Base-by-base conservation (phyloP, 2,113 vertebrate species). In the Platycercus adscitus region DNA sequence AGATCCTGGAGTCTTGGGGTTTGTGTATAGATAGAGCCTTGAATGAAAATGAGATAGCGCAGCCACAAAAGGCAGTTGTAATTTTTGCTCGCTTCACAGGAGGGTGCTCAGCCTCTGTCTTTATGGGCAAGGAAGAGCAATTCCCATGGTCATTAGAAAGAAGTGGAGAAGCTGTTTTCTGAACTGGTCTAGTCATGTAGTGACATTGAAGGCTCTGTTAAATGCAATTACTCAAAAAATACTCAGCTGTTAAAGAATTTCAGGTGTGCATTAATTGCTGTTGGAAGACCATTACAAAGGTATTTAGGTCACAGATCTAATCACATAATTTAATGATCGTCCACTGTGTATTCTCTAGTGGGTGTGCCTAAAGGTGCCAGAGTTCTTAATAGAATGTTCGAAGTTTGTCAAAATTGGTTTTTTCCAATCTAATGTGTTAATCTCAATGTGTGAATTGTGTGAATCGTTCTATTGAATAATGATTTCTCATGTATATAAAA, bases 81-180 rank as follows among this genome's bases (percentile, higher is more conserved):
- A 79, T 97, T 97, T 96, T 87, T 94, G 91, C 91, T 97, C 52
- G 4, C 81, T 96, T 93, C 95, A 82, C 96, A 96, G 95, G 96
- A 95, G 95, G 96, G 96, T 97, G 96, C 96, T 97, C 95, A 94
- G 61, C 89, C 79, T 91, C 95, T 92, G 56, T 95, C 65, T 94
- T 92, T 89, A 76, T 76, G 61, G 1, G 7, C 61, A 25, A 71
- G 61, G 86, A 93, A 44, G 69, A 86, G 81, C 14, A 3, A 65
- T 68, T 91, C 39, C 81, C 87, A 10, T 53, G 93, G 44, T 65
- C 91, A 72, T 47, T 70, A 44, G 55, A 33, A 46, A 24, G 41
- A 60, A 84, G 86, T 12, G 61, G 35, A 89, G 82, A 52, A 90
- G 70, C 82, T 80, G 44, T 76, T 91, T 72, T 78, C 66, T 77